Conservation (phyloP, 2,797 vertebrate species). For the Cryptoblepharus egeriae region DNA sequence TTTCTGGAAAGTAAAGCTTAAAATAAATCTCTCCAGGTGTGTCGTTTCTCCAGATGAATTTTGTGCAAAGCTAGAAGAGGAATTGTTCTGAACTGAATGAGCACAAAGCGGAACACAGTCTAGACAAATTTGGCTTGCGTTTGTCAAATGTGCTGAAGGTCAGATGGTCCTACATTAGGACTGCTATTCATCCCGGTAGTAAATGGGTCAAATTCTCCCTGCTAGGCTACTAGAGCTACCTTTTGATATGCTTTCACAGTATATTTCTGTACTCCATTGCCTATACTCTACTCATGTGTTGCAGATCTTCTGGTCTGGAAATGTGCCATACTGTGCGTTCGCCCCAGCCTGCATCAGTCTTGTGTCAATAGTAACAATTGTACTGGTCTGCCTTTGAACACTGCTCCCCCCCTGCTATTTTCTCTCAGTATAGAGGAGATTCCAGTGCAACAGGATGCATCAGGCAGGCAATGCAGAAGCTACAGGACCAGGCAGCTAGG, state of each 20-base stretch:
- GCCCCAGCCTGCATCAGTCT: too few relatives aligned
- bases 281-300: background rate
- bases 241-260: background rate
- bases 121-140: background rate
- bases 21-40: background rate
- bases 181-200: too few relatives aligned
- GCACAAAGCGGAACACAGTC: background rate
- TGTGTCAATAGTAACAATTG: background rate
- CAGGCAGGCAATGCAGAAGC: too few relatives aligned
- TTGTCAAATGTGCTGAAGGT: background rate
- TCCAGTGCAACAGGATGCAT: too few relatives aligned
- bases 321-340: background rate
- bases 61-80: background rate
- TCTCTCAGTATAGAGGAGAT: too few relatives aligned
- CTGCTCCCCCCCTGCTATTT: too few relatives aligned
- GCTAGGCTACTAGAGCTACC: background rate
- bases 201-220: background rate
- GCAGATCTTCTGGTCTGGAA: background rate
- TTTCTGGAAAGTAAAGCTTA: constrained; percentile 4
- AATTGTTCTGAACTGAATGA: background rate
- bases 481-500: too few relatives aligned
- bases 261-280: background rate
- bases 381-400: background rate
- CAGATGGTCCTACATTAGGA: background rate
- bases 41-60: background rate